Evolutionary conservation across 2,888 invertebrate species (phyloP), one percentile per base, ranked within the genome.

Genomic region (Gisinianus flammeolus): DNA sequence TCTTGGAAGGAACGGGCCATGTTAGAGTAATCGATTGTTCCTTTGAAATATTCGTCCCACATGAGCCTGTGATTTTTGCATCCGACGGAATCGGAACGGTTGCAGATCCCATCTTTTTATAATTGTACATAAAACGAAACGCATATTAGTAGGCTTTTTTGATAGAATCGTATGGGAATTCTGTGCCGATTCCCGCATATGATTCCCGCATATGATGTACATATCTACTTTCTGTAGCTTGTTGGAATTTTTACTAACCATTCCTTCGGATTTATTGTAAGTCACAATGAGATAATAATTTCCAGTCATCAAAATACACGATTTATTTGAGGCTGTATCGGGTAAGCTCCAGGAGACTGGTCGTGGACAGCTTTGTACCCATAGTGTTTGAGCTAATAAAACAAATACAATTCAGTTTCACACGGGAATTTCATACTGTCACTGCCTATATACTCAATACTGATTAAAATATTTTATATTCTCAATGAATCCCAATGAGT

Each of bases 301-400:
- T 24, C 76, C 76, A 22, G 76, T 58, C 70, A 76, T 76, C 24
- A 76, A 30, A 35, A 76, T 69, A n/a, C 76, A 76, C 2, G 76
- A 69, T 24, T 56, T 70, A 28, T 76, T 76, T 8, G 69, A 33
- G 19, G 56, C 62, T 26, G 69, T 26, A 19, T 69, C 70, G 3
- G 30, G 58, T 28, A 76, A 28, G 35, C 33, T 70, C 76, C 76
- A 76, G 2, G 33, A 31, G 16, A 73, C 78, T 28, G 52, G 44
- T 33, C 44, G 72, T 52, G 26, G 88, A 80, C 0, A 88, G 87
- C 2, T 87, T 85, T 77, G 87, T 87, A 8, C 87, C 88, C 78
- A 88, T 86, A 26, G 86, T 87, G 8, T 87, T 86, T 66, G 87
- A 87, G 73, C 87, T 85, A 0, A n/a, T n/a, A n/a, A n/a, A n/a